phyloP scores from a whole-genome alignment of 1,140 invertebrate genomes.

The Neodiprion lecontei region DNA sequence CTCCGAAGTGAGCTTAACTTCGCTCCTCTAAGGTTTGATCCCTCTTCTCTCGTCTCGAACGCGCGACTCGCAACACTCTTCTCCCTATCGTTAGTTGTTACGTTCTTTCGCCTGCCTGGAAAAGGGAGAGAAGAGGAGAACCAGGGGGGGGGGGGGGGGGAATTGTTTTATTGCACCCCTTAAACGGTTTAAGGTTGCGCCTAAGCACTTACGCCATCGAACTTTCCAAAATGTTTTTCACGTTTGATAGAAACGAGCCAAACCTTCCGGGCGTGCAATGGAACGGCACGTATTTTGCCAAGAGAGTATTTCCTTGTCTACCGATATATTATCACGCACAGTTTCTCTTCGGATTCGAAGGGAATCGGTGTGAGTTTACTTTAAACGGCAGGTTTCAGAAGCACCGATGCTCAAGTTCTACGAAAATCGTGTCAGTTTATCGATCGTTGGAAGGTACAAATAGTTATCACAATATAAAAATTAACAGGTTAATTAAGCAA shows the following conservation, averaged over 20 bases:
- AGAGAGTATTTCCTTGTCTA: slow-evolving; percentile 7
- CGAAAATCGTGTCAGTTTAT: too few species aligned
- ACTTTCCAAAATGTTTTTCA: slow-evolving; percentile 7
- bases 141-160: background rate
- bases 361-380: too few species aligned
- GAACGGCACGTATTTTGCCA: background rate
- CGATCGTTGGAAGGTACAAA: too few species aligned
- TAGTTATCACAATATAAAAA: too few species aligned
- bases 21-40: slow-evolving; percentile 1
- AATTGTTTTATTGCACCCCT: slow-evolving; percentile 6
- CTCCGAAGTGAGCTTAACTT: background rate
- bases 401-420: too few species aligned
- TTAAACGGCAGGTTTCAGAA: too few species aligned
- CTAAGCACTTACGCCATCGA: slow-evolving; percentile 6
- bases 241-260: background rate
- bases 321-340: background rate
- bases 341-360: too few species aligned
- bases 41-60: background rate
- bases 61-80: background rate
- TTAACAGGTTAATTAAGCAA: too few species aligned
- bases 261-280: background rate
- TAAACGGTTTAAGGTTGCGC: slow-evolving; percentile 4
- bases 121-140: background rate
- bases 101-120: background rate
- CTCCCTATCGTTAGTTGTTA: background rate